A percentile compares a stretch with the other conserved stretches of the same genome.
phyloP scores from a whole-genome alignment of 2,888 invertebrate species.

The Tenodera sinensis region DNA sequence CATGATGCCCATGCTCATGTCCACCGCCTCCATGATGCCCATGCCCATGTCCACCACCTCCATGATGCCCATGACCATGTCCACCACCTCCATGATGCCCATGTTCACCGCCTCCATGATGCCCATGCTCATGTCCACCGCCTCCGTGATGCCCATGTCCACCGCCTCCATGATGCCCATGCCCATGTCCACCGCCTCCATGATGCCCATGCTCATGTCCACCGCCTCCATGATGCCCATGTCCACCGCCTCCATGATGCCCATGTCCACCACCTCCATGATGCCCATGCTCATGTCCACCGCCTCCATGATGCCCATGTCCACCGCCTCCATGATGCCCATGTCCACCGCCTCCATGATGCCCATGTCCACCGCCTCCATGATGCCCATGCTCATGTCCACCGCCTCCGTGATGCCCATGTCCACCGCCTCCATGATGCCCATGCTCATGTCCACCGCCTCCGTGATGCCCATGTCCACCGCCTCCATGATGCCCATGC shows the following conservation, averaged over 20 bases:
- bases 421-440: neutral
- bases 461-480: neutral
- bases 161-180: neutral
- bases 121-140: neutral
- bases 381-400: neutral
- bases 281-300: neutral
- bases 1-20: neutral
- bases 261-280: neutral
- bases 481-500: neutral
- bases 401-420: too few species aligned
- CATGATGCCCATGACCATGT: neutral
- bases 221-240: neutral
- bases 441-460: neutral
- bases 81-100: neutral
- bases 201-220: neutral
- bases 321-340: neutral
- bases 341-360: neutral
- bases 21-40: neutral
- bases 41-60: neutral
- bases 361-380: conserved; percentile 39
- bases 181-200: neutral
- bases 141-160: neutral
- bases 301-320: neutral
- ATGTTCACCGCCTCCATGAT: neutral
- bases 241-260: neutral